phyloP scores from a whole-genome alignment of 2,113 vertebrate genomes.

The Herpetotheres cachinnans region DNA sequence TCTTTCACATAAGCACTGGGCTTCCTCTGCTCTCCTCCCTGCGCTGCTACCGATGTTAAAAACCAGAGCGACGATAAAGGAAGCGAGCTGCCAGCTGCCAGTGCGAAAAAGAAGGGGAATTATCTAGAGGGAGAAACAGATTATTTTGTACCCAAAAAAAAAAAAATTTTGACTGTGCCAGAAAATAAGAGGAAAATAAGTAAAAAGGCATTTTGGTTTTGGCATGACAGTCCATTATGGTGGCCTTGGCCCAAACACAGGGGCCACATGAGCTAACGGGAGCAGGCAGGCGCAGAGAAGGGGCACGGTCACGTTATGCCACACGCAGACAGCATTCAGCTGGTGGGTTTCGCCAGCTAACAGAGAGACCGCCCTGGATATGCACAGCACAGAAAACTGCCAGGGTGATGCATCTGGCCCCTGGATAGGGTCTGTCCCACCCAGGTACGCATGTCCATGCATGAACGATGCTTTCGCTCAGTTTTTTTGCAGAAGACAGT shows the following conservation, averaged over 20 bases:
- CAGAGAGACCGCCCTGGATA: not conserved
- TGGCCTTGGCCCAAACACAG: too few relatives aligned
- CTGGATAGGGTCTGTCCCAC: not conserved
- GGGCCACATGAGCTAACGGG: accelerated
- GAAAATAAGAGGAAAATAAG: not conserved
- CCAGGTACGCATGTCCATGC: not conserved
- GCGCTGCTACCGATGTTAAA: not conserved
- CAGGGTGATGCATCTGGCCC: accelerated
- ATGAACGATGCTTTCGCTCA: accelerated
- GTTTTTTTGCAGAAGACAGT: not conserved
- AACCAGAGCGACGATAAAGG: accelerated
- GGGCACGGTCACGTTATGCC: accelerated
- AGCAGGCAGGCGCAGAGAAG: not conserved
- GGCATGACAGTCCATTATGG: accelerated
- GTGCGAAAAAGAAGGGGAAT: not conserved
- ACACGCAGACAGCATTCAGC: not conserved
- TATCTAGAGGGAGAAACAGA: not conserved
- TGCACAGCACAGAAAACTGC: too few relatives aligned
- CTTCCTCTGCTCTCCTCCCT: not conserved
- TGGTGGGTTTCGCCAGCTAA: not conserved
- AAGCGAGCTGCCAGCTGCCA: not conserved
- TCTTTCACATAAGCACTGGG: accelerated
- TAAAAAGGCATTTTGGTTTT: not conserved
- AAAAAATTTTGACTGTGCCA: not conserved
- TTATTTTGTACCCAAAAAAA: not conserved